These are phyloP conservation scores for Zootoca vivipara DNA, from an alignment of 2,113 vertebrate species.

Conservation along the genomic window DNA sequence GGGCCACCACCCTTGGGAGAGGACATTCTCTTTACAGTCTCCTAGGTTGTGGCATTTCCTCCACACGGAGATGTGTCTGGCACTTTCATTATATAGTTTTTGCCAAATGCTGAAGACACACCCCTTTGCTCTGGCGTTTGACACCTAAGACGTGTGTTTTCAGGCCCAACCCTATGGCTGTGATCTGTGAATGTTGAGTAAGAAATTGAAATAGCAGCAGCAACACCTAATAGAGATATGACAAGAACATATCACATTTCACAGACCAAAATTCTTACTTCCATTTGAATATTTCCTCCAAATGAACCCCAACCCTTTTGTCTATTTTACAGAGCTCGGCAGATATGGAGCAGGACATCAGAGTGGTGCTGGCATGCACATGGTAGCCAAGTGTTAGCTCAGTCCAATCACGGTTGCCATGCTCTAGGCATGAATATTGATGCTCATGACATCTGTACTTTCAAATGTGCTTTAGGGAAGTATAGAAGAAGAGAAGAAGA, in stretches of 20 bases:
- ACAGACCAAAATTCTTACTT: neutral
- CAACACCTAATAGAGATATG: too few species aligned
- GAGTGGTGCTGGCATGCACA: neutral
- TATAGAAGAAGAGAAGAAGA: neutral
- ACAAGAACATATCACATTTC: neutral
- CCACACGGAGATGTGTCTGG: too few species aligned
- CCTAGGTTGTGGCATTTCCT: too few species aligned
- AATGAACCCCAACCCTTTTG: neutral
- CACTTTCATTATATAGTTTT: too few species aligned
- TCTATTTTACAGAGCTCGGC: neutral
- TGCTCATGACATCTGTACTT: conserved; percentile 25
- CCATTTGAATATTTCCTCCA: neutral
- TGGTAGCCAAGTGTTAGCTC: neutral
- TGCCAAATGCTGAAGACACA: too few species aligned
- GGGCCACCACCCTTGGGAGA: too few species aligned
- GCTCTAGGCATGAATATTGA: conserved; percentile 4
- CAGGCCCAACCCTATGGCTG: too few species aligned
- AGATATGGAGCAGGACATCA: neutral
- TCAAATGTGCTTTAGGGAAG: conserved; percentile 3
- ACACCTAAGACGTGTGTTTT: too few species aligned
- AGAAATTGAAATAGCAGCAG: too few species aligned
- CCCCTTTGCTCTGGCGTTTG: too few species aligned
- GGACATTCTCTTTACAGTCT: too few species aligned
- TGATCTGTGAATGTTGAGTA: too few species aligned
- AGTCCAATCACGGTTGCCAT: neutral